phyloP scores from a whole-genome alignment of 2,888 invertebrate genomes.

The Steinernema carpocapsae region DNA sequence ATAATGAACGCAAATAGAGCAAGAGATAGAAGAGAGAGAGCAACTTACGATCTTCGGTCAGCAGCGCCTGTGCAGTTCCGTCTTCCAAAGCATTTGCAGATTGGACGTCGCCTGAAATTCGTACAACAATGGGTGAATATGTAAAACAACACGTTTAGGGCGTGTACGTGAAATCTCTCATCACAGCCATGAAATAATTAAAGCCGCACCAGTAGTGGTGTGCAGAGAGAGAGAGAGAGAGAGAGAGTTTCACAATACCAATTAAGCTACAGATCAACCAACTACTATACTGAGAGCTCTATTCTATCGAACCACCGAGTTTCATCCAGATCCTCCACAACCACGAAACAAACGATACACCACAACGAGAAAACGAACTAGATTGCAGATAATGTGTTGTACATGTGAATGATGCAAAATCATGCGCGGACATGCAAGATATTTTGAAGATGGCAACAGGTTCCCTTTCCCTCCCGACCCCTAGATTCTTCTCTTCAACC shows the following conservation, averaged over 20 bases:
- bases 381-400: neutral
- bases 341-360: neutral
- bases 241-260: neutral
- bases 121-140: conserved; percentile 37
- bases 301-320: too few relatives aligned
- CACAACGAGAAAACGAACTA: too few relatives aligned
- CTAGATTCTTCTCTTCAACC: neutral
- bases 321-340: neutral
- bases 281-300: neutral
- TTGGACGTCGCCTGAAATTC: conserved; percentile 41
- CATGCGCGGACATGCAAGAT: conserved; percentile 5
- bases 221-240: neutral
- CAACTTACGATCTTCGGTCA: conserved; percentile 51
- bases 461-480: neutral
- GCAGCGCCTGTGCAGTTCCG: conserved; percentile 65
- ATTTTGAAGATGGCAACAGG: conserved; percentile 20
- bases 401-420: conserved; percentile 1
- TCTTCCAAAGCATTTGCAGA: conserved; percentile 55
- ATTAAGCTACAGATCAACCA: neutral
- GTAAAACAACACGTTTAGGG: conserved; percentile 33
- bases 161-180: neutral
- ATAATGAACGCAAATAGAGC: neutral
- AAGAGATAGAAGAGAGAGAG: conserved; percentile 9
- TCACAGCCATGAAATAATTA: conserved; percentile 23
- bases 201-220: conserved; percentile 1